A percentile compares a stretch with the other conserved stretches of the same genome.
Evolutionary conservation across 2,888 invertebrate species (phyloP).

Genomic region (Stegophylla sp.): DNA sequence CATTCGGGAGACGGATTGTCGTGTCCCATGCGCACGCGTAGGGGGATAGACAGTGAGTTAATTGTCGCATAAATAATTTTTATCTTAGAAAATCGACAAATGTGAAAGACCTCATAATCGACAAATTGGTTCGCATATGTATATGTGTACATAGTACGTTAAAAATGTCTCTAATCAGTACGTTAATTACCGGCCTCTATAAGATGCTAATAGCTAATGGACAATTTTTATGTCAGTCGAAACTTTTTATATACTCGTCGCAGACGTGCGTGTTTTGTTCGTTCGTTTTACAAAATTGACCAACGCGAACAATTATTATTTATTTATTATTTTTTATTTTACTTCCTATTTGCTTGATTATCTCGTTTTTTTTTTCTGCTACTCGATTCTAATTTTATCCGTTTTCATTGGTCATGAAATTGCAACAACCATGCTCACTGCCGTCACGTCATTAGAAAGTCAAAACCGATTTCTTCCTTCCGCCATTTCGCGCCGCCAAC

Average conservation of each 20-base stretch:
- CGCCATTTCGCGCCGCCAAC: background rate
- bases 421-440: conserved; percentile 32
- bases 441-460: conserved; percentile 32
- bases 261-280: conserved; percentile 42
- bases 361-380: conserved; percentile 10
- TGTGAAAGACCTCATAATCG: conserved; percentile 54
- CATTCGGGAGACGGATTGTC: too few species aligned
- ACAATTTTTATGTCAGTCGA: conserved; percentile 55
- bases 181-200: conserved; percentile 56
- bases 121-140: conserved; percentile 31
- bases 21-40: too few species aligned
- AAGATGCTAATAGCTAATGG: conserved; percentile 58
- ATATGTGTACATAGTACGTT: conserved; percentile 14
- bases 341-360: conserved; percentile 13
- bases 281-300: conserved; percentile 12
- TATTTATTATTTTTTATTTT: background rate
- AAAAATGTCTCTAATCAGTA: conserved; percentile 56
- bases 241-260: conserved; percentile 45
- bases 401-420: conserved; percentile 38
- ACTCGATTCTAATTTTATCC: conserved; percentile 1
- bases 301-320: conserved; percentile 6
- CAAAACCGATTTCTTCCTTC: background rate
- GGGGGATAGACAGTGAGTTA: background rate
- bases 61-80: background rate
- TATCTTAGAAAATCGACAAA: conserved; percentile 42